Percentiles rank a stretch among this genome's conserved stretches.
These are phyloP conservation scores for Pollicipes pollicipes DNA, from an alignment of 1,140 invertebrate species.

Conservation along the genomic window DNA sequence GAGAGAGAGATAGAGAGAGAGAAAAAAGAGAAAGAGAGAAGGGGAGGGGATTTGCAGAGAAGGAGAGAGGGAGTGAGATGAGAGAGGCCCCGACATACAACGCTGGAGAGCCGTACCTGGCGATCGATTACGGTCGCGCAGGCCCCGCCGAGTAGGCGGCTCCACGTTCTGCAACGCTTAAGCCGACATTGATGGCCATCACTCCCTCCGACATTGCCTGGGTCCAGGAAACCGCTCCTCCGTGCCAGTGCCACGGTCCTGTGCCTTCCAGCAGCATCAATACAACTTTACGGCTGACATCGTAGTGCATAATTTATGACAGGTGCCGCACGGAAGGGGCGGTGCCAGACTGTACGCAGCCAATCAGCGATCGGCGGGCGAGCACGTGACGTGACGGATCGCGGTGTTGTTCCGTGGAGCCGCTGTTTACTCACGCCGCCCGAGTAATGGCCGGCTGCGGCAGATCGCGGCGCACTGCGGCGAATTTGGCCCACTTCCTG, in stretches of 20 bases:
- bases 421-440: neutral
- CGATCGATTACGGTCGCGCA: too few relatives aligned
- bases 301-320: neutral
- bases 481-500: neutral
- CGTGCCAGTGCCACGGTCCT: too few relatives aligned
- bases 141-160: too few relatives aligned
- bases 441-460: neutral
- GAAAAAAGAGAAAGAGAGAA: neutral
- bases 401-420: neutral
- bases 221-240: too few relatives aligned
- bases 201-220: too few relatives aligned
- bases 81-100: too few relatives aligned
- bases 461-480: neutral
- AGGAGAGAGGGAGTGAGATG: too few relatives aligned
- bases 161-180: too few relatives aligned
- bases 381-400: neutral
- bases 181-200: too few relatives aligned
- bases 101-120: too few relatives aligned
- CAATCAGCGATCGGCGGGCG: neutral
- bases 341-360: too few relatives aligned
- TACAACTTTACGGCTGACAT: neutral
- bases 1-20: neutral
- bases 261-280: neutral
- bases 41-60: neutral
- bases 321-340: neutral